Base-by-base conservation (phyloP, 2,888 invertebrate species). In the Drosophila planitibia region DNA sequence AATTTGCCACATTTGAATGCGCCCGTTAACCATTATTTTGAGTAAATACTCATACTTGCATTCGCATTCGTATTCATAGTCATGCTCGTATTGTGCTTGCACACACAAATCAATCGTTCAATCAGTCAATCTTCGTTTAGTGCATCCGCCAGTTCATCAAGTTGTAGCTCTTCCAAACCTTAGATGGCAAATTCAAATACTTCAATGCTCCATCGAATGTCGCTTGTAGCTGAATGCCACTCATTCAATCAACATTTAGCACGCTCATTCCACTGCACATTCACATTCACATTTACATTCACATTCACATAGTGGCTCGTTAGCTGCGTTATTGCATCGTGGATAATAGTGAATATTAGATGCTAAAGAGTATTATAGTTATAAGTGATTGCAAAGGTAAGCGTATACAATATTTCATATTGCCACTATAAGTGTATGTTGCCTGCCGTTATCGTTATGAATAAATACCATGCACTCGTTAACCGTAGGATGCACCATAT, bases 381-480 rank as follows among this genome's bases (percentile, higher is more conserved):
- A n/a, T 51, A 68, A 35, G 41, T 52, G 44, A 51, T 44, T 35
- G 19, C 5, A 33, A 78, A 78, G 78, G 81, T 79, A 79, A 79
- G 78, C 81, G 76, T 81, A 79, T 10, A 4, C 5, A 2, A 28
- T 28, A 53, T n/a, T 35, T 39, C 35, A 5, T 55, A 39, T 47
- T 51, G 33, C 55, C 33, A 22, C 64, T 55, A 30, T 12, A 32
- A 44, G 32, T 25, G 35, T 41, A 30, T 49, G 32, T 55, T 66
- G 60, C 59, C 54, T 61, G 57, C 33, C 37, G 49, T 58, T 61
- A 37, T 14, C 51, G 37, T 65, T 44, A 47, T 53, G 32, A 53
- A 53, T 59, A 35, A 49, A 54, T 65, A 25, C 35, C 44, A 52
- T 65, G 79, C 77, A 77, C 77, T 49, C 59, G 60, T 72, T 76